Evolutionary conservation across 1,140 invertebrate genomes (phyloP), one percentile per base, ranked within the genome.

Genomic region (Halesus radiatus): DNA sequence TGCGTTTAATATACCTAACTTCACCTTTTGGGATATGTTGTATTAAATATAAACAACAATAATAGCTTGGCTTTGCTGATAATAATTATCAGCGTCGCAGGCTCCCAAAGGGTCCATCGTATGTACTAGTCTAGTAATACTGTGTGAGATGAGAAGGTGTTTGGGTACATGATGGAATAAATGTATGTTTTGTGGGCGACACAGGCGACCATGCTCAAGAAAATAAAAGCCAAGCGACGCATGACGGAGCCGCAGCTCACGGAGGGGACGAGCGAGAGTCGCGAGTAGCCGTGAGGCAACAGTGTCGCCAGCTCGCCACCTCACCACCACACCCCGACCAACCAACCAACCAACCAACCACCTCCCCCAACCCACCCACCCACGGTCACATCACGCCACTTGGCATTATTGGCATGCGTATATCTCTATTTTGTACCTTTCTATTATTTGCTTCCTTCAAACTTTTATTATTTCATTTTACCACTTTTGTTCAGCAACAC

Each of bases 221-320:
- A 97, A 94, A 97, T 93, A 91, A 98, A 98, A 93, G 96, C 97
- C 91, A 97, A 96, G 92, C 92, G 96, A 86, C 93, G 96, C 84
- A 95, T 96, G 89, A 97, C 96, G 83, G 94, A 96, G 91, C 94
- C 94, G 84, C 94, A 94, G 84, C 92, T 93, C 84, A 91, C 93
- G 86, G 91, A 92, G 88, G 91, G 91, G 89, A 91, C 92, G 90
- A 45, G 37, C 10, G 91, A 91, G 89, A 90, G 76, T 56, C 79
- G 79, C 75, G 80, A 82, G 60, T 81, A 83, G 78, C 80, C 53
- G 7, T 37, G 32, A 37, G 32, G 32, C 32, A 8, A 37, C 32
- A 37, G 32, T 37, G 32, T 70, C 77, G 20, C 5, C 26, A 29
- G 26, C 26, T 29, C 26, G n/a, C 64, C 76, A 37, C 62, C 77